Base-by-base conservation (phyloP, 2,888 invertebrate species). In the Fragum fragum region DNA sequence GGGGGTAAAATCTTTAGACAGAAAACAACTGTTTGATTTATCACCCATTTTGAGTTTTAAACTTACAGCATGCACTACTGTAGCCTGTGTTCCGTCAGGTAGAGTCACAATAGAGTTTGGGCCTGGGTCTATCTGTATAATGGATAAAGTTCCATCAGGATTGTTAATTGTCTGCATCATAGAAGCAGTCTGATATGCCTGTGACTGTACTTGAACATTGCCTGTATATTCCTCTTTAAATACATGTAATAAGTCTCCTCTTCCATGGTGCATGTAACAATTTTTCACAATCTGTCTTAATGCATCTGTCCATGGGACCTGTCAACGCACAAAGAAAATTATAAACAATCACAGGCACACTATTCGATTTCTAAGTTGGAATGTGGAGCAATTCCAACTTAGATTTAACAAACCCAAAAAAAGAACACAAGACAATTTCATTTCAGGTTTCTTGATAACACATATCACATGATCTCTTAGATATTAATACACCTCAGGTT, bases 301-400 rank as follows among this genome's bases (percentile, higher is more conserved):
- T 39, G 99, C 99, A 95, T 99, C 98, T 32, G 99, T 99, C 99
- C 99, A 99, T 75, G 98, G 98, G 95, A 99, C 98, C 98, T 98
- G 95, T 69, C 9, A 36, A n/a, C n/a, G n/a, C n/a, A n/a, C n/a
- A n/a, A n/a, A n/a, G n/a, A n/a, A n/a, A n/a, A n/a, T n/a, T n/a
- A n/a, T n/a, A n/a, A n/a, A n/a, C n/a, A n/a, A n/a, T n/a, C n/a
- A n/a, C n/a, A n/a, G n/a, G n/a, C n/a, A n/a, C n/a, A n/a, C n/a
- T n/a, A n/a, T n/a, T n/a, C n/a, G n/a, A n/a, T n/a, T n/a, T n/a
- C n/a, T n/a, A n/a, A n/a, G n/a, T n/a, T n/a, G n/a, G n/a, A n/a
- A n/a, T n/a, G n/a, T n/a, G n/a, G n/a, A n/a, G n/a, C n/a, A n/a
- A n/a, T n/a, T n/a, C n/a, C n/a, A n/a, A n/a, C n/a, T n/a, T n/a